Evolutionary conservation across 2,113 vertebrate species (phyloP), one percentile per base, ranked within the genome.

Genomic region (Parus major): DNA sequence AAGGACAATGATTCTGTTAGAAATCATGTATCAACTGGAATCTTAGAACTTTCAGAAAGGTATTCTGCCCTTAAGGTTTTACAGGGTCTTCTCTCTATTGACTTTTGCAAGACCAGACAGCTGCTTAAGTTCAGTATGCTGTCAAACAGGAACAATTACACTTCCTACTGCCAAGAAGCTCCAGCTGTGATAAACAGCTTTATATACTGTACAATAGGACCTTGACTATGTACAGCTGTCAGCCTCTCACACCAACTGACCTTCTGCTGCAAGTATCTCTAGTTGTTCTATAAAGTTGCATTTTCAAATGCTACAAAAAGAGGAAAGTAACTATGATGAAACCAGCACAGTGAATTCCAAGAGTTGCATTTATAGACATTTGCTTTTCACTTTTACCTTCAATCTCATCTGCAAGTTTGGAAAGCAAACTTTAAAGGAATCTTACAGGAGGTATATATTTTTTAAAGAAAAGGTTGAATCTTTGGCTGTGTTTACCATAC

Each of bases 351-450:
- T 2, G 7, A 44, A 35, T 64, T 91, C 70, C 24, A 60, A 80
- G 3, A 60, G 7, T 14, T 66, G 31, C 72, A 76, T n/a, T 61
- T 61, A 65, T 12, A 78, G 36, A 39, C 0, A 1, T 20, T 72
- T 86, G 12, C 17, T 83, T 89, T 91, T 77, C 65, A 57, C 15
- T 70, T 89, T 77, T 59, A 66, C 33, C 53, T 66, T 93, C 63
- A 61, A 78, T 42, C 31, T 47, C 56, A 90, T 72, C 60, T 39
- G 16, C 79, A 92, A 89, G 65, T 69, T 53, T 95, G 71, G 88
- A 73, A 63, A 44, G 69, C 49, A 95, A 86, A 70, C n/a, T 89
- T 90, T 75, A 93, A 95, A 94, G 88, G 86, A 98, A 95, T 96
- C 93, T 97, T 96, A 96, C 86, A 93, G 93, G 82, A 96, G 82